Evolutionary conservation across 2,888 invertebrate species (phyloP).

Genomic region (Choristoneura rosaceana): DNA sequence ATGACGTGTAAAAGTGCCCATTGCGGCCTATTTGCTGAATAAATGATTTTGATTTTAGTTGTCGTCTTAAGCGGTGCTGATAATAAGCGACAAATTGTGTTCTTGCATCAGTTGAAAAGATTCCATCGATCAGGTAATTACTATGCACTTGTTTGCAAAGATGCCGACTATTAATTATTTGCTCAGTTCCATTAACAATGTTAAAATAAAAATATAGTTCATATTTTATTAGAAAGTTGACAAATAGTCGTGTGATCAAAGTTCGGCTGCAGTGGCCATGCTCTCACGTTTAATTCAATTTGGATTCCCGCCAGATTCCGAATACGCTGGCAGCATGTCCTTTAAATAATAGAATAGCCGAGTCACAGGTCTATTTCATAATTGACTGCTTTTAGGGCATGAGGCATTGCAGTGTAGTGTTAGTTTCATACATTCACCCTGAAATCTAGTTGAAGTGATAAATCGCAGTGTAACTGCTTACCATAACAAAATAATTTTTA

Average conservation of each 20-base stretch:
- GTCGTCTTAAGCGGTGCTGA: too few species aligned
- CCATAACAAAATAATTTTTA: not conserved
- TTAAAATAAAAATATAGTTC: not conserved
- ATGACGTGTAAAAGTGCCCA: too few species aligned
- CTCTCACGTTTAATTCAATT: constrained; percentile 80
- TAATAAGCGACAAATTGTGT: too few species aligned
- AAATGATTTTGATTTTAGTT: too few species aligned
- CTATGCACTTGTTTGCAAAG: not conserved
- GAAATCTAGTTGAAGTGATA: not conserved
- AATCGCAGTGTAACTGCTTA: not conserved
- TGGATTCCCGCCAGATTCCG: constrained; percentile 78
- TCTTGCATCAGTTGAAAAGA: too few species aligned
- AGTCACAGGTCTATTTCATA: constrained; percentile 62
- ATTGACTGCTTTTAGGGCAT: constrained; percentile 48
- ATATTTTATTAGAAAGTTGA: constrained; percentile 35
- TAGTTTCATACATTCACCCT: not conserved
- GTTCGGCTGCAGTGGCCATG: constrained; percentile 64
- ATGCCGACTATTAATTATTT: not conserved
- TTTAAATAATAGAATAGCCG: constrained; percentile 78
- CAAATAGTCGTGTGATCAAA: constrained; percentile 70
- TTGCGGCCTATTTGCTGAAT: too few species aligned
- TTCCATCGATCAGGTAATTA: too few species aligned
- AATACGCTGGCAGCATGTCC: constrained; percentile 76
- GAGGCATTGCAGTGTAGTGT: constrained; percentile 15
- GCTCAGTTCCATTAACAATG: not conserved